Base-by-base conservation (phyloP, 2,113 vertebrate genomes). In the Oryzias melastigma region DNA sequence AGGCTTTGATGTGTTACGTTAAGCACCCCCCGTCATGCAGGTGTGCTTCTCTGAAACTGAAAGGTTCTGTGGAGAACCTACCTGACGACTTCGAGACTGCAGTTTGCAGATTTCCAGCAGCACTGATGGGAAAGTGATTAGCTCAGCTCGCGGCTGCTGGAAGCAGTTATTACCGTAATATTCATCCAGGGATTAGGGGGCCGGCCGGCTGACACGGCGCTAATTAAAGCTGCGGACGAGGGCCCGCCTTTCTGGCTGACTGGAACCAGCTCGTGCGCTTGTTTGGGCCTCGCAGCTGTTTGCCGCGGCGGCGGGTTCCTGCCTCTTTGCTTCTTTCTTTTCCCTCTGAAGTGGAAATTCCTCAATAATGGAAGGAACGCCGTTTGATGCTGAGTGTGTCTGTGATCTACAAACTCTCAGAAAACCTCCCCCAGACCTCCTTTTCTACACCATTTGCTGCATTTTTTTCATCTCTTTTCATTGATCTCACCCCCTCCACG, bases 181-280 rank as follows among this genome's bases (percentile, higher is more conserved):
- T 51, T 78, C 58, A 79, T 56, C 66, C 77, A 7, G 75, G 73
- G 80, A 86, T 83, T 83, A 82, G 63, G 35, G 4, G 46, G 35
- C 35, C 35, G 35, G 35, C 35, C 5, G 8, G 46, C 60, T 20
- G 49, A 53, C 65, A 63, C 55, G 42, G 5, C 16, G 58, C 67
- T 85, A 88, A 88, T 88, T 83, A 88, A 83, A 81, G 73, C 18
- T 52, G 57, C 5, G 17, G 27, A 71, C 67, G 52, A n/a, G 48
- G 49, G 41, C 44, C 47, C 41, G 0, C n/a, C 5, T 6, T 50
- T 52, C 59, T 68, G 74, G 19, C 52, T 7, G 62, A 69, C 68
- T 19, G 45, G 65, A 78, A 65, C 22, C 14, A 72, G 56, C 65
- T 71, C 22, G 76, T 65, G 35, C 35, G 35, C 10, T 13, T 35